These are phyloP conservation scores for Plagodis dolabraria DNA, from an alignment of 2,888 invertebrate genomes.

Conservation along the genomic window DNA sequence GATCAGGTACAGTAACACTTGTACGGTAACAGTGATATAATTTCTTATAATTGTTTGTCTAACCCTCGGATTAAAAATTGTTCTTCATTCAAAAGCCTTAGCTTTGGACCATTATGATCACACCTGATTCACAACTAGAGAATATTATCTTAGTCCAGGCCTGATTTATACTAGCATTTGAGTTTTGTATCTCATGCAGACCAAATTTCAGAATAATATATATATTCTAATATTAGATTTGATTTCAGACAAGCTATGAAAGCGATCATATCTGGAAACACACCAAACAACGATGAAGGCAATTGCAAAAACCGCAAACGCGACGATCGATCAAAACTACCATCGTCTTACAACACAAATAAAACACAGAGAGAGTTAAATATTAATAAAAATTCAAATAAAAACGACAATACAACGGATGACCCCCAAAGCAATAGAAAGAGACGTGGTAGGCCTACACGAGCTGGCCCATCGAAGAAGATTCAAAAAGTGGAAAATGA, in stretches of 20 bases:
- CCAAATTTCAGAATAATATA: too few relatives aligned
- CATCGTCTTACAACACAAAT: neutral
- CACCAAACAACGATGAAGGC: slow-evolving; percentile 22
- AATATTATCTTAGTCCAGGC: too few relatives aligned
- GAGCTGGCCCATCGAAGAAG: slow-evolving; percentile 42
- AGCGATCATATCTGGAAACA: slow-evolving; percentile 26
- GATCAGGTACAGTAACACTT: slow-evolving; percentile 48
- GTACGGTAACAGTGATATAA: neutral
- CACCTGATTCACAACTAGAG: too few relatives aligned
- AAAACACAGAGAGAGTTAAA: slow-evolving; percentile 3
- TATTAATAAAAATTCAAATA: neutral
- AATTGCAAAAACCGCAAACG: neutral
- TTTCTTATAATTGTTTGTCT: neutral
- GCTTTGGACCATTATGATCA: too few relatives aligned
- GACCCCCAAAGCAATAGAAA: slow-evolving; percentile 22
- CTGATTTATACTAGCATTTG: too few relatives aligned
- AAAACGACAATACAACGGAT: neutral
- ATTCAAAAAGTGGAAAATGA: slow-evolving; percentile 19
- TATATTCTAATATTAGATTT: neutral
- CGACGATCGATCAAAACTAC: neutral
- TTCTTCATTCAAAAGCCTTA: too few relatives aligned
- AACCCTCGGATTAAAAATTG: too few relatives aligned
- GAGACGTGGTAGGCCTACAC: slow-evolving; percentile 40
- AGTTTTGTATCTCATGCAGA: too few relatives aligned
- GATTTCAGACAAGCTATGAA: slow-evolving; percentile 60